Evolutionary conservation across 2,797 vertebrate species (phyloP), one percentile per base, ranked within the genome.

Genomic region (Sebastes flavidus): DNA sequence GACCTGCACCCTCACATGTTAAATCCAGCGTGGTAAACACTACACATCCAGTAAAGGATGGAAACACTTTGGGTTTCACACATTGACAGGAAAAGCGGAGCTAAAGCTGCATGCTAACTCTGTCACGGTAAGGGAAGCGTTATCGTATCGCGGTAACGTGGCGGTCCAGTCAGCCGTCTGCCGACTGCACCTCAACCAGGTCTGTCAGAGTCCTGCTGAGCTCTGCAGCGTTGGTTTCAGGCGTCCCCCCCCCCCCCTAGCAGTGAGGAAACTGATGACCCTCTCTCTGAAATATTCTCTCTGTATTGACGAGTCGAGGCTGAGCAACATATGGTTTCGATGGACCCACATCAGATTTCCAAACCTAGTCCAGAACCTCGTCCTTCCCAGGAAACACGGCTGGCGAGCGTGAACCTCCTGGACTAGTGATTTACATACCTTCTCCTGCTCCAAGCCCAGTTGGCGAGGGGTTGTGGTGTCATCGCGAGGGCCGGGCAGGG

Each of bases 391-490:
- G 87, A 85, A 90, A 75, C 66, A 16, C 29, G 74, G 69, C 71
- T 81, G 82, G 84, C 78, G 66, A 65, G 84, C 25, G 11, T 54
- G 83, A 88, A 87, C 81, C 84, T 86, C 34, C 88, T 78, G 85
- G 88, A 80, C 60, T 32, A 82, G 81, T 91, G 89, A 91, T 92
- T 93, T 83, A 89, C 88, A 84, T 77, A 85, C 88, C 84, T 87
- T 55, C 85, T 89, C 72, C 80, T 55, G 88, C 59, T 59, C 63
- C 11, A 65, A 75, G 83, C 65, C 79, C 66, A 83, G 78, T 80
- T 87, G 88, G 88, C 85, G 59, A 71, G 56, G 75, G 13, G 75
- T 73, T 89, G 85, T 29, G 68, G 87, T 93, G 91, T 94, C 93
- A 90, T 86, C 71, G 46, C 54, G 46, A 79, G 70, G 83, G 78